These are phyloP conservation scores for Trachelus troglodyta DNA, from an alignment of 2,888 invertebrate species.

Conservation along the genomic window DNA sequence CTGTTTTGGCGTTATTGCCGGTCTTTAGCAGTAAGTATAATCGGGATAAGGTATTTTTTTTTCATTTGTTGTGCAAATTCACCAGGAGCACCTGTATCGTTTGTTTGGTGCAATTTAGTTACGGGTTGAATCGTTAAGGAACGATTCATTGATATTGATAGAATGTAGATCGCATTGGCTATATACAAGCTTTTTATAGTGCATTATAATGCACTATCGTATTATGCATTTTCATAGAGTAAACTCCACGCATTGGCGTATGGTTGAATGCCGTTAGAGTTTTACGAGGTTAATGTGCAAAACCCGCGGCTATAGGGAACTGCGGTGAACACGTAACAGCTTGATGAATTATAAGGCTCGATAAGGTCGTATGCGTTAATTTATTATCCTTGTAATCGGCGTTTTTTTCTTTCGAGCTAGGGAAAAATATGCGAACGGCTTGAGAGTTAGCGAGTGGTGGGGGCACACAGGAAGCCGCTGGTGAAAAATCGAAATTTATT, in stretches of 20 bases:
- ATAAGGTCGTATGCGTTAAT: constrained; percentile 63
- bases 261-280: constrained; percentile 48
- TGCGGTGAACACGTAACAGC: constrained; percentile 47
- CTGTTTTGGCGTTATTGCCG: constrained; percentile 24
- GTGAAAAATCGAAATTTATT: constrained; percentile 49
- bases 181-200: background rate
- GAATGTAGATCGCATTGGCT: background rate
- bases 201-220: background rate
- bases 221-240: background rate
- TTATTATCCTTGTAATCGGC: constrained; percentile 60
- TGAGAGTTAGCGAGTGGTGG: background rate
- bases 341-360: constrained; percentile 63
- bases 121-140: background rate
- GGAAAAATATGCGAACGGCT: background rate
- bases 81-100: background rate
- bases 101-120: background rate
- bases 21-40: background rate
- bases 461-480: constrained; percentile 11
- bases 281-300: constrained; percentile 56
- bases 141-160: background rate
- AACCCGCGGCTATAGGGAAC: constrained; percentile 28
- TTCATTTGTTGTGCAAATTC: background rate
- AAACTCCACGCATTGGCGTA: background rate
- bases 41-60: background rate
- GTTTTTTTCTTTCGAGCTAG: constrained; percentile 15